Evolutionary conservation across 2,113 vertebrate genomes (phyloP).

Genomic region (Phalacrocorax carbo): DNA sequence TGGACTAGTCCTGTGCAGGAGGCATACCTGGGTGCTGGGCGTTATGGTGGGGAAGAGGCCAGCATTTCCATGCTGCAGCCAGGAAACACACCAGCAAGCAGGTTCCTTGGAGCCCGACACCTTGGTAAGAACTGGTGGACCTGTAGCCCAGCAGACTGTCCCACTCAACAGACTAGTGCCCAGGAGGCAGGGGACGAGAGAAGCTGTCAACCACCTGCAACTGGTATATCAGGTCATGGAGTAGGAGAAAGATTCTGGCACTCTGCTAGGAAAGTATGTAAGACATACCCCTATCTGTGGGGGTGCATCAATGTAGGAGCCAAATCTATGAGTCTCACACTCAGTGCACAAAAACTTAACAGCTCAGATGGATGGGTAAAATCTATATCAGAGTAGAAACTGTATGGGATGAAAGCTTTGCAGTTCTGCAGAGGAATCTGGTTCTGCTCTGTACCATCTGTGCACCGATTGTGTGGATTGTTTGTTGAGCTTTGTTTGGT

Average conservation of each 20-base stretch:
- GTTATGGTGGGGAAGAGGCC: not conserved
- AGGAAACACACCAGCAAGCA: not conserved
- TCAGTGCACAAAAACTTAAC: conserved; percentile 31
- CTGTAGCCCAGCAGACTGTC: not conserved
- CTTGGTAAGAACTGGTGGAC: not conserved
- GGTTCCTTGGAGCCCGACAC: not conserved
- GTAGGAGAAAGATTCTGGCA: conserved; percentile 33
- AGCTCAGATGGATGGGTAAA: conserved; percentile 68
- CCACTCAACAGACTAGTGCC: not conserved
- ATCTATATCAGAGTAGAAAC: conserved; percentile 37
- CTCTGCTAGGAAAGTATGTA: conserved; percentile 20
- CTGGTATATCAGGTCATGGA: conserved; percentile 1
- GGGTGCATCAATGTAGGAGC: conserved; percentile 28
- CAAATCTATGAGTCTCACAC: conserved; percentile 68
- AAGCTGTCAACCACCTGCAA: conserved; percentile 8
- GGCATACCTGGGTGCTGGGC: not conserved
- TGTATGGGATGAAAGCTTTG: conserved; percentile 42
- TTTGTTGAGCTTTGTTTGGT: conserved; percentile 55
- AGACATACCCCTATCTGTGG: conserved; percentile 54
- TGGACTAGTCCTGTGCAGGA: not conserved
- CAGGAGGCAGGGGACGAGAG: not conserved
- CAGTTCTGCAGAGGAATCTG: conserved; percentile 60
- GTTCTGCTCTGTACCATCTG: conserved; percentile 53
- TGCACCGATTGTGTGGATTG: conserved; percentile 51
- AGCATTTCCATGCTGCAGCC: not conserved